Evolutionary conservation across 2,888 invertebrate genomes (phyloP), one percentile per base, ranked within the genome.

Genomic region (Cheilosia pagana): DNA sequence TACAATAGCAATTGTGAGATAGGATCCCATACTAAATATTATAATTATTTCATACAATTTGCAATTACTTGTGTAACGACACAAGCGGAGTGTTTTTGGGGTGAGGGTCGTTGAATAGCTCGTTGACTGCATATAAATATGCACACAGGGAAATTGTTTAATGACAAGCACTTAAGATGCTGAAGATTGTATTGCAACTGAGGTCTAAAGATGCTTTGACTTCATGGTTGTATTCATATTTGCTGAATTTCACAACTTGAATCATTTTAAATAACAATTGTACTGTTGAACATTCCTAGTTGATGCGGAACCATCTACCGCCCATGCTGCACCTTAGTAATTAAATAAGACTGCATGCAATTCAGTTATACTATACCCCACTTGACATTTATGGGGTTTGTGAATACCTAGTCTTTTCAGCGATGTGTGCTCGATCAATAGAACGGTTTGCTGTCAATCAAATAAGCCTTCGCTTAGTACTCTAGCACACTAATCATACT

Each of bases 1-100:
- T 53, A 70, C 41, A 63, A 52, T 71, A n/a, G n/a, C n/a, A 28
- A 8, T 28, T 63, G 31, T 63, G 57, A 57, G 55, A 78, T 41
- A 35, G 48, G 21, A 50, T 57, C 63, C 71, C 57, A 57, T 57
- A 16, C 35, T 43, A 70, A 78, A 63, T 63, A 21, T 45, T 70
- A 23, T 57, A 70, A 55, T 70, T 70, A 62, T 31, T 48, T 28
- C 7, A 28, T 8, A 21, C 3, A 7, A 2, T 1, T 10, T 6
- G 10, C 48, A 48, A 50, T 23, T 50, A 50, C 23, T 23, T 14
- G 21, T 12, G 12, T 23, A 31, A 14, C n/a, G 6, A 43, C 7
- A 31, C 8, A 21, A 21, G 19, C n/a, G 16, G 25, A 39, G n/a
- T 48, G 14, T 5, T 53, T 16, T 23, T 41, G 16, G 23, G 19